phyloP scores from a whole-genome alignment of 30 jellyfish, hydroid and myxozoan genomes.

The Cassiopea andromeda region DNA sequence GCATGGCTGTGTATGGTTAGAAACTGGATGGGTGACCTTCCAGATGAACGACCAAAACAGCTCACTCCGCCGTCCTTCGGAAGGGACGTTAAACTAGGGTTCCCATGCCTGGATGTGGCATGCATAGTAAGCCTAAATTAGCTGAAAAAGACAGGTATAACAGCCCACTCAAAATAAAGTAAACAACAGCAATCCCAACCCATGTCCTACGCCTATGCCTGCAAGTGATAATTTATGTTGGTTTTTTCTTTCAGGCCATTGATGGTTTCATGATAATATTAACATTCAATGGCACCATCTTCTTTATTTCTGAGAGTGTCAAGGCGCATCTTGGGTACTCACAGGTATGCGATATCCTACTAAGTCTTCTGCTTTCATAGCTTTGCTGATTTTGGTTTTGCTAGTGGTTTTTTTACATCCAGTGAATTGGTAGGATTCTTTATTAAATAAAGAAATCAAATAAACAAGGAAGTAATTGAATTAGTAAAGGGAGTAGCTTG shows the following conservation, averaged over 20 bases:
- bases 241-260: constrained; percentile 63
- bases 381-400: neutral
- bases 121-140: too few relatives aligned
- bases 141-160: too few relatives aligned
- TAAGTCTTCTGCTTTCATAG: neutral
- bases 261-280: constrained; percentile 87
- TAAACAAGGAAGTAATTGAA: neutral
- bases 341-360: constrained; percentile 69
- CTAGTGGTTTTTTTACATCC: neutral
- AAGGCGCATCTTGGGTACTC: constrained; percentile 93
- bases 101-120: too few relatives aligned
- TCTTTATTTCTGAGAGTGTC: constrained; percentile 89
- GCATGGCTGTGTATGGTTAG: too few relatives aligned
- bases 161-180: too few relatives aligned
- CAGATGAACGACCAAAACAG: too few relatives aligned
- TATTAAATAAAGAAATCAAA: too few relatives aligned
- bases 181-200: too few relatives aligned
- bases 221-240: neutral
- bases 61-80: too few relatives aligned
- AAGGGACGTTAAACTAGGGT: too few relatives aligned
- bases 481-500: neutral
- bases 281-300: constrained; percentile 80
- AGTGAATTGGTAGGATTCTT: neutral
- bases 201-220: too few relatives aligned
- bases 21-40: too few relatives aligned